Conservation (phyloP, 2,888 invertebrate genomes). For the Arctia plantaginis region DNA sequence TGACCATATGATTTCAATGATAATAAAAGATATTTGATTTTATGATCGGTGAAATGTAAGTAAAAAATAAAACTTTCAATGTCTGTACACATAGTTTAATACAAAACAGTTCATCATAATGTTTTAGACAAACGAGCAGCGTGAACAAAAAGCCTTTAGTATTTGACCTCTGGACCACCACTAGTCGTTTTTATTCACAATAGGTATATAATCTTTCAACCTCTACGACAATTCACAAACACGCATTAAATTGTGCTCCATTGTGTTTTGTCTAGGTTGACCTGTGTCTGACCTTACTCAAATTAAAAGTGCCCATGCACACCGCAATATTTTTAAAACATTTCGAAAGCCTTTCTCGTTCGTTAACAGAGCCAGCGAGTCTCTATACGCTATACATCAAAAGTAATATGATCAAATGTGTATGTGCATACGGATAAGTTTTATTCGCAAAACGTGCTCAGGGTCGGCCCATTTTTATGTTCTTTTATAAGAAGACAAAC, state of each 20-base stretch:
- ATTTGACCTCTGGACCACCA: not conserved
- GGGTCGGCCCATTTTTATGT: not conserved
- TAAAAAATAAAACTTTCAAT: not conserved
- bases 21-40: too few species aligned
- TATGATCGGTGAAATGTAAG: too few species aligned
- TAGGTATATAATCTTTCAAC: not conserved
- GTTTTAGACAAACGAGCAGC: too few species aligned
- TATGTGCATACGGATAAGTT: not conserved
- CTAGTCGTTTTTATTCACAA: not conserved
- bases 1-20: too few species aligned
- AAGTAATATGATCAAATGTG: slow-evolving; percentile 10
- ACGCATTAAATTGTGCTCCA: not conserved
- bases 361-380: slow-evolving; percentile 23
- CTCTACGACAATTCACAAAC: not conserved
- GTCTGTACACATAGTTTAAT: not conserved
- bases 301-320: slow-evolving; percentile 25
- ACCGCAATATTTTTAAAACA: slow-evolving; percentile 40
- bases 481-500: not conserved
- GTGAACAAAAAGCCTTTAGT: not conserved
- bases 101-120: too few species aligned
- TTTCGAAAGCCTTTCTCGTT: slow-evolving; percentile 30
- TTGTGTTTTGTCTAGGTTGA: slow-evolving; percentile 4
- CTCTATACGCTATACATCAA: slow-evolving; percentile 22
- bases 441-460: not conserved
- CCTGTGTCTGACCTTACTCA: slow-evolving; percentile 25